Conservation (phyloP, 2,888 invertebrate species). For the Dilophus febrilis region DNA sequence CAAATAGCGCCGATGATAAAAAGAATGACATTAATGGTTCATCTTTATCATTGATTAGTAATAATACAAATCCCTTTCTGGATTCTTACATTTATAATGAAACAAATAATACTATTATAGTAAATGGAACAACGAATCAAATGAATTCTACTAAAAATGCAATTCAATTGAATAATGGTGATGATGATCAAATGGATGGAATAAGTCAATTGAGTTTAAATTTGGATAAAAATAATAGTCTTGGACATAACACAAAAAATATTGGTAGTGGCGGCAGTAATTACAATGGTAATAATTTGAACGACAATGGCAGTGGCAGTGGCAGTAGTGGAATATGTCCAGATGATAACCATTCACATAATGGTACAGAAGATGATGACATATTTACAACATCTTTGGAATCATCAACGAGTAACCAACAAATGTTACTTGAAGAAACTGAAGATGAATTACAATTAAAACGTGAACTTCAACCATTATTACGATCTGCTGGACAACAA, state of each 20-base stretch:
- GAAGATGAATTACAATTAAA: constrained; percentile 28
- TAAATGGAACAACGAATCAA: background rate
- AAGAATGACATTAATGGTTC: constrained; percentile 4
- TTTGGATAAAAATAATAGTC: constrained; percentile 28
- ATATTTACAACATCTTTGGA: constrained; percentile 8
- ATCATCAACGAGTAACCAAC: constrained; percentile 2
- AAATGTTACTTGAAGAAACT: constrained; percentile 15
- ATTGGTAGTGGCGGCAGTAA: no score
- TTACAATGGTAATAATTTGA: no score
- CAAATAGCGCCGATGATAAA: no score
- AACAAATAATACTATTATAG: background rate
- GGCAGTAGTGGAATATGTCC: background rate
- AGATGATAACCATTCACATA: constrained; percentile 1
- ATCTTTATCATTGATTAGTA: constrained; percentile 5
- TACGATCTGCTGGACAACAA: constrained; percentile 19
- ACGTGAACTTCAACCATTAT: constrained; percentile 27
- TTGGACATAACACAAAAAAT: constrained; percentile 5
- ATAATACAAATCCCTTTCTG: constrained; percentile 31
- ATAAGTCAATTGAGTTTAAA: constrained; percentile 34
- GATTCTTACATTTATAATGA: constrained; percentile 25
- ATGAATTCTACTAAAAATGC: no score
- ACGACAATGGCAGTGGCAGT: no score
- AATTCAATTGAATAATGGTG: constrained; percentile 11
- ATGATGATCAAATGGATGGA: constrained; percentile 37
- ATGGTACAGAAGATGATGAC: constrained; percentile 13